Conservation (phyloP, 2,797 vertebrate genomes). For the Sarcoramphus papa region DNA sequence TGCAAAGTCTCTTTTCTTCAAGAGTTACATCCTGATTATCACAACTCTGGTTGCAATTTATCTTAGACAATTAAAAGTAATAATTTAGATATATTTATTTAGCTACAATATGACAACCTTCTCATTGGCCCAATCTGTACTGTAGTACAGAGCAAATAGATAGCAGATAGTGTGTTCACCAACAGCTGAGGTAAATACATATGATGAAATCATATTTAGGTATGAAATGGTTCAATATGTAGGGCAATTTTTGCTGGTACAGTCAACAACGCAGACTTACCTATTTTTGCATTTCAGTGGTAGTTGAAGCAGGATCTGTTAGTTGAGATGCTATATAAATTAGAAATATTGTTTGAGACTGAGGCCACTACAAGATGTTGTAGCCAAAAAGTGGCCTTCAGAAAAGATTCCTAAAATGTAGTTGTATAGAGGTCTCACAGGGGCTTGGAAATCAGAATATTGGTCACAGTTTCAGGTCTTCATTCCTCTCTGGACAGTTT, state of each 20-base stretch:
- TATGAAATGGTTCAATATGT: neutral
- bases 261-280: neutral
- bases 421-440: neutral
- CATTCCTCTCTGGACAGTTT: neutral
- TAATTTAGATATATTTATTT: neutral
- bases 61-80: neutral
- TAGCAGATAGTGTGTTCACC: neutral
- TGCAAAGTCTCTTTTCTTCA: neutral
- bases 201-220: neutral
- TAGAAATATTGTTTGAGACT: neutral
- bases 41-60: neutral
- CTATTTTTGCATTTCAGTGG: neutral
- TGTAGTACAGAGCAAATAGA: neutral
- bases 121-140: neutral
- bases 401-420: neutral
- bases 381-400: neutral
- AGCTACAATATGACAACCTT: neutral
- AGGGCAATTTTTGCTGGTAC: neutral
- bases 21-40: neutral
- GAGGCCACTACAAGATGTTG: neutral
- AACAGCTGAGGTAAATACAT: neutral
- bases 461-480: neutral
- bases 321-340: neutral
- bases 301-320: neutral
- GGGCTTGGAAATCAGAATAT: neutral